Evolutionary conservation across 1,140 invertebrate genomes (phyloP).

Genomic region (Micrasema minimum): DNA sequence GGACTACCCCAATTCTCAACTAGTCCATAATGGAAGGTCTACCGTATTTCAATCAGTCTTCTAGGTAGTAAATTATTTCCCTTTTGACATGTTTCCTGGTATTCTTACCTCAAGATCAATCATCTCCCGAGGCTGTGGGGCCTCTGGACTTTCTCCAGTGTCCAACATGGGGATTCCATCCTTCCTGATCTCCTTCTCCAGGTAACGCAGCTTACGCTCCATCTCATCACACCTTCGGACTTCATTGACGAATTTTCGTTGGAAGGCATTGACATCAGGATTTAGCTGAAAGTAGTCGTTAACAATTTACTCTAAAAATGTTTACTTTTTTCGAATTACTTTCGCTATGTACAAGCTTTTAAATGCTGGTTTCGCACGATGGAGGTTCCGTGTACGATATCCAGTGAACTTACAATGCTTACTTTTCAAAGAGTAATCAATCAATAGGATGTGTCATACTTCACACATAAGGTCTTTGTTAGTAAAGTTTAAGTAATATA

Average conservation of each 20-base stretch:
- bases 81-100: too few species aligned
- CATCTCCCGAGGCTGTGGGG: slow-evolving; percentile 98
- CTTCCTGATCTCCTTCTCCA: slow-evolving; percentile 98
- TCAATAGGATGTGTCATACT: not conserved
- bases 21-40: too few species aligned
- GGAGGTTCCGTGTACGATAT: not conserved
- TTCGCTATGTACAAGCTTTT: too few species aligned
- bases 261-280: slow-evolving; percentile 94
- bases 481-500: too few species aligned
- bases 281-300: slow-evolving; percentile 81
- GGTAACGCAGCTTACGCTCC: slow-evolving; percentile 93
- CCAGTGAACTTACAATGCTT: not conserved
- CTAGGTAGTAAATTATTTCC: too few species aligned
- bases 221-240: slow-evolving; percentile 95
- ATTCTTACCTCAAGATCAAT: slow-evolving; percentile 97
- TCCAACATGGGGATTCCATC: slow-evolving; percentile 97
- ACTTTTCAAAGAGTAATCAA: not conserved
- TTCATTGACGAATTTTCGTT: slow-evolving; percentile 96
- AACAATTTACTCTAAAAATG: too few species aligned
- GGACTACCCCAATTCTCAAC: too few species aligned
- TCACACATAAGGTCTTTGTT: not conserved
- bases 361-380: too few species aligned
- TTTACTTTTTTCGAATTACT: too few species aligned
- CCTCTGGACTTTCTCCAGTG: slow-evolving; percentile 97
- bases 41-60: too few species aligned